These are phyloP conservation scores for Malthinus seriepunctatus DNA, from an alignment of 2,888 invertebrate genomes.

Conservation along the genomic window DNA sequence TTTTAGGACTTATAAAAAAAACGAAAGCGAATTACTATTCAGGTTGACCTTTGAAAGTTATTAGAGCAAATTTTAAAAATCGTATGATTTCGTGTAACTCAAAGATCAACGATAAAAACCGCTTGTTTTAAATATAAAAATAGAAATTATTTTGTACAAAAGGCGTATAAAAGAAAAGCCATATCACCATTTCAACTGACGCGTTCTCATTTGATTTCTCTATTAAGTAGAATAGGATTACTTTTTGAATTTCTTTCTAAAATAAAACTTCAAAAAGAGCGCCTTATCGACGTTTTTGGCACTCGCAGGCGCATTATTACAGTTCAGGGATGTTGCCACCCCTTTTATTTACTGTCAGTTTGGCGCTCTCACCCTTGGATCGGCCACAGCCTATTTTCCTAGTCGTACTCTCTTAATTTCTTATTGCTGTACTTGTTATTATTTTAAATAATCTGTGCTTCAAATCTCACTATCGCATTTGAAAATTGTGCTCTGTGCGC, in stretches of 20 bases:
- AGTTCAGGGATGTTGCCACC: slow-evolving; percentile 36
- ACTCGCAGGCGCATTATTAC: slow-evolving; percentile 31
- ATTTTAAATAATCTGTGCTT: slow-evolving; percentile 30
- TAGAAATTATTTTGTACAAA: no score
- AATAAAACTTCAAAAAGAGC: slow-evolving; percentile 32
- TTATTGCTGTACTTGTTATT: slow-evolving; percentile 33
- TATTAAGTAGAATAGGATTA: no score
- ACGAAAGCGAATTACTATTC: no score
- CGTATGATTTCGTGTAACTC: no score
- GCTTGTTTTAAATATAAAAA: no score
- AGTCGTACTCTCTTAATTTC: slow-evolving; percentile 36
- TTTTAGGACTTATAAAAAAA: no score
- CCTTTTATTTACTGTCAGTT: slow-evolving; percentile 39
- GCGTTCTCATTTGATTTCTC: no score
- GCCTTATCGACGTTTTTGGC: slow-evolving; percentile 37
- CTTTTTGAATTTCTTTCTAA: neutral
- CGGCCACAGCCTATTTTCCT: slow-evolving; percentile 38
- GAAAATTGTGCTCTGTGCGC: slow-evolving; percentile 33
- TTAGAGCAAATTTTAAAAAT: no score
- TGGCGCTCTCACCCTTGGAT: slow-evolving; percentile 38
- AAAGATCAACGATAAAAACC: no score
- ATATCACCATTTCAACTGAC: no score
- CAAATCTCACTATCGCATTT: slow-evolving; percentile 29
- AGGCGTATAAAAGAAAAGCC: no score
- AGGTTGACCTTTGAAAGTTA: no score